Conservation (phyloP, 2,797 vertebrate species). For the Mallotus villosus region DNA sequence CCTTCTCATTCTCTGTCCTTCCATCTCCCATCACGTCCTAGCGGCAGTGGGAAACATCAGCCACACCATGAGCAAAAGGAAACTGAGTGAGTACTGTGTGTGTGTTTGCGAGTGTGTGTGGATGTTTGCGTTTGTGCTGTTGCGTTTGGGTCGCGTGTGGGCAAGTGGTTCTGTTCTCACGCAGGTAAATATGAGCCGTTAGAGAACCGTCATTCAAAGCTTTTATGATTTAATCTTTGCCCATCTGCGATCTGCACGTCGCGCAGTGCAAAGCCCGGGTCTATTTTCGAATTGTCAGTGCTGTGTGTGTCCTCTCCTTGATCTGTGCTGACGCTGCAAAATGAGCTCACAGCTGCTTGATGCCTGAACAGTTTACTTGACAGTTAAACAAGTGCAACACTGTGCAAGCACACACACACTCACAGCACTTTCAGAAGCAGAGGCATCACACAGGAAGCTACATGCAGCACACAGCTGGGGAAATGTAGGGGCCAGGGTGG, state of each 20-base stretch:
- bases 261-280: too few species aligned
- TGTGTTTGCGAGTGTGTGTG: constrained; percentile 13
- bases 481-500: too few species aligned
- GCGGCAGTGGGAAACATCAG: constrained; percentile 17
- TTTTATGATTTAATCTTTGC: too few species aligned
- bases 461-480: too few species aligned
- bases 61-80: constrained; percentile 66
- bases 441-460: not conserved
- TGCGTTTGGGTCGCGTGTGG: not conserved
- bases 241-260: too few species aligned
- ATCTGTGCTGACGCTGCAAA: too few species aligned
- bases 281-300: too few species aligned
- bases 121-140: not conserved
- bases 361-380: not conserved
- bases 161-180: not conserved
- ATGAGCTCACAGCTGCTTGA: too few species aligned
- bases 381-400: too few species aligned
- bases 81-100: constrained; percentile 69
- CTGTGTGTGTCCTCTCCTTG: not conserved
- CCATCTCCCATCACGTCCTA: not conserved
- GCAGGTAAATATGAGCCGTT: too few species aligned
- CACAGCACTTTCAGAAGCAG: not conserved
- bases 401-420: not conserved
- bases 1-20: not conserved
- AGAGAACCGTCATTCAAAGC: too few species aligned